Percentiles rank a stretch among this genome's conserved stretches.
phyloP scores from a whole-genome alignment of 2,113 vertebrate genomes.

The Paralichthys olivaceus region DNA sequence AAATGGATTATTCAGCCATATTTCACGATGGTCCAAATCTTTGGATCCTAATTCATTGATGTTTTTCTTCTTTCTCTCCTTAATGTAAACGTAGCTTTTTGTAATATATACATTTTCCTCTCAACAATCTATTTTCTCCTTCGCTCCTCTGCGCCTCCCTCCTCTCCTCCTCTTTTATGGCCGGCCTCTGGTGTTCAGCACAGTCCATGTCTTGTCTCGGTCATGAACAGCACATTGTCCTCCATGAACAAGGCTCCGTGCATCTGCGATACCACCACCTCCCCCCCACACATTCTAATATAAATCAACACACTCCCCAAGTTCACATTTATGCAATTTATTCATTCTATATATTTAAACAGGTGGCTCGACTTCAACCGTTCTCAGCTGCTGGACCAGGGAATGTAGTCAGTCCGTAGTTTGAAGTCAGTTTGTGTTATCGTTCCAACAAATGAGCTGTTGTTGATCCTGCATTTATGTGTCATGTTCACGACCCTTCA shows the following conservation, averaged over 20 bases:
- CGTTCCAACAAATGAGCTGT: too few species aligned
- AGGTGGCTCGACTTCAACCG: conserved; percentile 57
- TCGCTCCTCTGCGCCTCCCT: conserved; percentile 15
- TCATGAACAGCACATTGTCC: conserved; percentile 78
- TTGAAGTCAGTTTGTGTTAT: conserved; percentile 11
- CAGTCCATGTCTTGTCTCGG: conserved; percentile 73
- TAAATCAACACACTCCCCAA: conserved; percentile 67
- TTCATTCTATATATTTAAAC: conserved; percentile 70
- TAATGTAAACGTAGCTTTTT: conserved; percentile 31
- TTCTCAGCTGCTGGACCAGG: conserved; percentile 43
- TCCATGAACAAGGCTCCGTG: conserved; percentile 48
- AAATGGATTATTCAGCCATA: too few species aligned
- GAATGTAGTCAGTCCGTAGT: too few species aligned
- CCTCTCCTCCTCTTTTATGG: conserved; percentile 55
- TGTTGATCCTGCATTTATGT: not conserved
- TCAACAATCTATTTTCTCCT: conserved; percentile 27
- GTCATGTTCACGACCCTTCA: not conserved
- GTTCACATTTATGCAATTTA: conserved; percentile 65
- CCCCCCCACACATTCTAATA: conserved; percentile 32
- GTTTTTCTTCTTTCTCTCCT: not conserved
- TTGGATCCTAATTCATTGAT: not conserved
- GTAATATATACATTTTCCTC: not conserved
- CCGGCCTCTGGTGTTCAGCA: conserved; percentile 53
- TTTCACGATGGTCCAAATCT: too few species aligned
- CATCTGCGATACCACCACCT: conserved; percentile 33